Evolutionary conservation across 2,888 invertebrate species (phyloP).

Genomic region (Cantharis lateralis): DNA sequence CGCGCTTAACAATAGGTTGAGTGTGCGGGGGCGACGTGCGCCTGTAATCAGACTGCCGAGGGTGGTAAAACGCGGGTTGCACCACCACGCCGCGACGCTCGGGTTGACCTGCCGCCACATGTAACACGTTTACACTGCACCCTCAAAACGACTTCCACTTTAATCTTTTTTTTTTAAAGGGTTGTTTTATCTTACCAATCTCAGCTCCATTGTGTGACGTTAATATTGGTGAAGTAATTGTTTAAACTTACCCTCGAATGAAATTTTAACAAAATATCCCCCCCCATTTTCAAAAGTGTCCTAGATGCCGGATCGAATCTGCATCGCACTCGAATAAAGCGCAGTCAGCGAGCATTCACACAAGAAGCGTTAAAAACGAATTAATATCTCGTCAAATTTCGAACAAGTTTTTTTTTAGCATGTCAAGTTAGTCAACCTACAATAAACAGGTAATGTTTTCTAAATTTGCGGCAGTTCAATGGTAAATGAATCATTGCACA

Average conservation of each 20-base stretch:
- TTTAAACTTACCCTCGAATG: too few relatives aligned
- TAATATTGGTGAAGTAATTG: too few relatives aligned
- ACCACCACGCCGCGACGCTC: conserved; percentile 51
- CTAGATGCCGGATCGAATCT: neutral
- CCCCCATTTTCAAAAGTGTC: neutral
- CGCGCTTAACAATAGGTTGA: conserved; percentile 31
- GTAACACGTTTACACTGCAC: conserved; percentile 41
- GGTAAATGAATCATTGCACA: neutral
- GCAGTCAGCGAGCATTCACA: neutral
- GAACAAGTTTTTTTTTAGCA: neutral
- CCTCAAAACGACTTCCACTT: neutral
- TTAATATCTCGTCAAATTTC: neutral
- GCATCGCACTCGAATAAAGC: neutral
- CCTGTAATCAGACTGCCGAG: conserved; percentile 46
- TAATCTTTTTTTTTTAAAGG: too few relatives aligned
- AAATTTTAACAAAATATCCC: too few relatives aligned
- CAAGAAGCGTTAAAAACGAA: neutral
- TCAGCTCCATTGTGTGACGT: too few relatives aligned
- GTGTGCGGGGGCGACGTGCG: conserved; percentile 42
- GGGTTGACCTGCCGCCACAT: conserved; percentile 55
- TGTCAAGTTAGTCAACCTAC: neutral
- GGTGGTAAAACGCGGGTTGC: conserved; percentile 41
- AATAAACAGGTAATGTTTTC: neutral
- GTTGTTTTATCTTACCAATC: too few relatives aligned
- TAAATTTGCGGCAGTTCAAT: neutral